Base-by-base conservation (phyloP, 2,888 invertebrate species). In the Drosophila bunnanda region DNA sequence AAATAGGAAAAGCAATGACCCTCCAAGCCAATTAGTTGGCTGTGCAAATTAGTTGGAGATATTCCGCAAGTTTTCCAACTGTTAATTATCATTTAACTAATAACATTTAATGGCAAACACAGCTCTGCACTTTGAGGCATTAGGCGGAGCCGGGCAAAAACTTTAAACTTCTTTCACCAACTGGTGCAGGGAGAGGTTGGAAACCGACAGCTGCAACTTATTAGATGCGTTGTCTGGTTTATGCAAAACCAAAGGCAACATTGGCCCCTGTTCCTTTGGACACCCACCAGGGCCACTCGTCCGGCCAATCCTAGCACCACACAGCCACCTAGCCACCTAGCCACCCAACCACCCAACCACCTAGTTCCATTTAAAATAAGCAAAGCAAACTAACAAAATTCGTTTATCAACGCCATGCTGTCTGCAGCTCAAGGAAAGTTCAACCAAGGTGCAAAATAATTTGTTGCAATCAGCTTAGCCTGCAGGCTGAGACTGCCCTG, bases 391-490 rank as follows among this genome's bases (percentile, higher is more conserved):
- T 83, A 88, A 86, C 87, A 83, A 80, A 84, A 88, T 85, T 88
- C 84, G 88, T 85, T 88, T 88, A 87, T 85, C 87, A 86, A 86
- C 89, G 89, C 89, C 87, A 77, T 73, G 68, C 77, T 72, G 62
- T 73, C 73, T 75, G 77, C 59, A 79, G 72, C 86, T 77, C 73
- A 82, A 82, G 75, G 77, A 84, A 84, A 84, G 83, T 84, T 88
- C 85, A 88, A 73, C 74, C 84, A 85, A 85, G 89, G 85, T 85
- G 89, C 89, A 85, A 85, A 85, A 85, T 85, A 85, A 85, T 85
- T 85, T 85, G 85, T 85, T 85, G 89, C 85, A 85, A 88, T 85
- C 85, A 88, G 85, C 89, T 85, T 85, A 85, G 80, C 84, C 82
- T 75, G 69, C 76, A 78, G 71, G 76, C 82, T 71, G 76, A 69